Evolutionary conservation across 2,888 invertebrate species (phyloP).

Genomic region (Cheiracanthium punctorium): DNA sequence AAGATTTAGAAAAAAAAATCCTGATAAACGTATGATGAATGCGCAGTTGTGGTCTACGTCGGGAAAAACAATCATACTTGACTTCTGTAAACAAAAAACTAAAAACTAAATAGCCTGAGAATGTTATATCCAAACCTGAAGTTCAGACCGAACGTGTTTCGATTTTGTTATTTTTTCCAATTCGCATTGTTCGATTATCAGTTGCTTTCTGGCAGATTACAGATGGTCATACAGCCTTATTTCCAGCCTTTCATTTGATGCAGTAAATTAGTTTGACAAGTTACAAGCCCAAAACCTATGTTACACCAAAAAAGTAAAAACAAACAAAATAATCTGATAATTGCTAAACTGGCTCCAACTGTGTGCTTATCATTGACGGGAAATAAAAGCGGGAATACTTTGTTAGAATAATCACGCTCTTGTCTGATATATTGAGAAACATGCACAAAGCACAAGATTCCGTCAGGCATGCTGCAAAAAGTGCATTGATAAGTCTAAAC

Average conservation of each 20-base stretch:
- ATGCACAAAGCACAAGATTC: too few species aligned
- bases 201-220: not conserved
- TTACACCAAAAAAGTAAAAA: not conserved
- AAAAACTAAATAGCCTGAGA: not conserved
- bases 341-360: not conserved
- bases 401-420: too few species aligned
- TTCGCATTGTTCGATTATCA: conserved; percentile 2
- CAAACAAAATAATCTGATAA: not conserved
- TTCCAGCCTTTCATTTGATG: not conserved
- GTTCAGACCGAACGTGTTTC: not conserved
- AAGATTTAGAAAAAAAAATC: too few species aligned
- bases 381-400: too few species aligned
- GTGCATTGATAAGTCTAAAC: too few species aligned
- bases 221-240: not conserved
- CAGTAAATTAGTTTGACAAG: not conserved
- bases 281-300: not conserved
- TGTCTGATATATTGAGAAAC: too few species aligned
- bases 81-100: not conserved
- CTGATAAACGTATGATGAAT: too few species aligned
- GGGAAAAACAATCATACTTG: not conserved
- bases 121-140: not conserved
- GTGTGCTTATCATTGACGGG: not conserved
- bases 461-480: too few species aligned
- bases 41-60: too few species aligned
- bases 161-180: not conserved